Evolutionary conservation across 2,113 vertebrate species (phyloP), one percentile per base, ranked within the genome.

Genomic region (Monarcha castaneiventris): DNA sequence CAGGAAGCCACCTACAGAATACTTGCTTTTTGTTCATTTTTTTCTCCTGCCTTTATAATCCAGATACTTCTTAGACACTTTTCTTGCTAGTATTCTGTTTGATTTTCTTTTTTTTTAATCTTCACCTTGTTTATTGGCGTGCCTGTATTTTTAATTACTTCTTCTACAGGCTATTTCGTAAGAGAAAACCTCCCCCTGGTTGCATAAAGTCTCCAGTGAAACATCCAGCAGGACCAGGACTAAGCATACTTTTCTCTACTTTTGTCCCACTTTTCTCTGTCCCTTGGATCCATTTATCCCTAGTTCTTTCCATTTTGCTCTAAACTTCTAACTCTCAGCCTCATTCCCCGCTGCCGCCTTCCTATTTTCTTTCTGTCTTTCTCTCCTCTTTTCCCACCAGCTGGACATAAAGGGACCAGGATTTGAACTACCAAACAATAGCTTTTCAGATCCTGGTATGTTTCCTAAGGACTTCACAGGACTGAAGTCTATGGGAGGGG

Each of bases 401-500:
- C 83, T 94, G 89, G 93, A 96, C 94, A 94, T 95, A 97, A 96
- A 96, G 92, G 75, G 88, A 93, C 88, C 63, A 96, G 90, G 93
- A 93, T 97, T 90, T 94, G 85, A 96, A 96, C 96, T 66, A 87
- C 91, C 89, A 96, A 96, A 96, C 93, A 96, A 96, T 94, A 96
- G 96, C 94, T 96, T 97, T 95, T 96, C 91, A 95, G 86, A 96
- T 94, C 92, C 89, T 92, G 84, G 81, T 95, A 89, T 96, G 89
- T 95, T 96, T 97, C 94, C 96, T 95, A 90, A 96, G 94, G 88
- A 96, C 92, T 96, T 97, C 89, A 94, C 69, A 96, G 63, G 67
- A 87, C n/a, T 95, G 73, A 41, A 95, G 84, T 84, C 78, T 93
- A 97, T 92, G 86, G 71, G 83, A 91, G 90, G 78, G 89, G 86